Percentiles rank a stretch among this genome's conserved stretches.
Evolutionary conservation across 2,888 invertebrate species (phyloP).

Genomic region (Trissolcus japonicus): DNA sequence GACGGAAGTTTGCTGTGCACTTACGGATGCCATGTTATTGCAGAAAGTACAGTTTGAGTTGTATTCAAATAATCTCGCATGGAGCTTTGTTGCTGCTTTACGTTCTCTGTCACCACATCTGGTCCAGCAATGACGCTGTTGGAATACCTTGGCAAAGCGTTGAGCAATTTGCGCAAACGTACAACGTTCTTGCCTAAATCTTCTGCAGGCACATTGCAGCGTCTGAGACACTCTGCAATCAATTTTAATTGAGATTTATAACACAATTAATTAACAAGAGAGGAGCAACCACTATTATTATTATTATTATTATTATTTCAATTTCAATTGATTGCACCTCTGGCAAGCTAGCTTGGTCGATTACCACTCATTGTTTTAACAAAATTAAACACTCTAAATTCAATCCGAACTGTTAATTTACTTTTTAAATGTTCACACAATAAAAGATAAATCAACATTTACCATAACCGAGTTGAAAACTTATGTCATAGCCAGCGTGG

Average conservation of each 20-base stretch:
- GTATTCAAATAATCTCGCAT: slow-evolving; percentile 72
- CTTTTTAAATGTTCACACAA: too few species aligned
- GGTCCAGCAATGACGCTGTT: slow-evolving; percentile 74
- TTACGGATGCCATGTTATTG: slow-evolving; percentile 86
- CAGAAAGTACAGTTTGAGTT: slow-evolving; percentile 80
- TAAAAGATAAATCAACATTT: slow-evolving; percentile 55
- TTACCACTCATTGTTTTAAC: not conserved
- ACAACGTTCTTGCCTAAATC: slow-evolving; percentile 73
- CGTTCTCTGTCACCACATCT: slow-evolving; percentile 72
- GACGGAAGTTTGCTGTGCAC: slow-evolving; percentile 66
- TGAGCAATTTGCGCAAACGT: slow-evolving; percentile 80
- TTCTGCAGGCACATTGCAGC: slow-evolving; percentile 67
- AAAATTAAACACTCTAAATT: too few species aligned
- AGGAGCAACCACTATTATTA: not conserved
- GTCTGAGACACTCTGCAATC: slow-evolving; percentile 68
- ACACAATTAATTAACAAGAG: slow-evolving; percentile 8
- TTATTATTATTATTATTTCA: too few species aligned
- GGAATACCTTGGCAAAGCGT: slow-evolving; percentile 79
- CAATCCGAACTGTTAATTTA: too few species aligned
- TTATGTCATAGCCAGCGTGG: slow-evolving; percentile 80
- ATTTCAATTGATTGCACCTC: too few species aligned
- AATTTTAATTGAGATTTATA: slow-evolving; percentile 32
- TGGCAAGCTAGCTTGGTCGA: too few species aligned
- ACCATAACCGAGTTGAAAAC: slow-evolving; percentile 88
- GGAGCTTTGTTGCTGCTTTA: slow-evolving; percentile 69